Conservation (phyloP, 2,797 vertebrate genomes). For the Gymnothorax javanicus region DNA sequence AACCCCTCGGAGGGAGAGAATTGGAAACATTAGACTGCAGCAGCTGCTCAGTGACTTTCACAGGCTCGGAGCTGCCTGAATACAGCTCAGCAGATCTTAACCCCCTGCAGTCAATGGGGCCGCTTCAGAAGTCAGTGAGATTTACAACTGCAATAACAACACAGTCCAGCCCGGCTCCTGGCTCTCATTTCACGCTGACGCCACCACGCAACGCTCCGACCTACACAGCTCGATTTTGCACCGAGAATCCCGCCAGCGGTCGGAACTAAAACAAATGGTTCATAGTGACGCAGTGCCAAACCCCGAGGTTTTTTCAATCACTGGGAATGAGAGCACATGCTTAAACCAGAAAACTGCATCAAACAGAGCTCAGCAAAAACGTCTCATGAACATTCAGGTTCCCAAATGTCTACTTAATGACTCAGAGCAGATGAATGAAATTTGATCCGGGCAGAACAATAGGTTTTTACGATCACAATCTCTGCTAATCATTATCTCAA, state of each 20-base stretch:
- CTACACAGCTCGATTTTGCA: constrained; percentile 62
- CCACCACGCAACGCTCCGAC: constrained; percentile 61
- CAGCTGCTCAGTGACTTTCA: background rate
- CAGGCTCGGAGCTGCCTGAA: background rate
- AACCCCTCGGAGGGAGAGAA: background rate
- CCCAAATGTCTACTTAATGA: background rate
- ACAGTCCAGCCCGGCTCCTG: constrained; percentile 20
- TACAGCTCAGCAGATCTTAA: background rate
- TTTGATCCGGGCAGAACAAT: background rate
- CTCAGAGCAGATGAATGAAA: background rate
- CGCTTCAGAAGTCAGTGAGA: constrained; percentile 46
- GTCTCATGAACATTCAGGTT: background rate
- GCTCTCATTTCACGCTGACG: constrained; percentile 67
- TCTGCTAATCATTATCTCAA: constrained; percentile 50
- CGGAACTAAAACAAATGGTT: background rate
- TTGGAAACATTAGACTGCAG: background rate
- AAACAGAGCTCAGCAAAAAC: background rate
- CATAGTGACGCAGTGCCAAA: constrained; percentile 39
- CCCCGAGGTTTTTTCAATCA: background rate
- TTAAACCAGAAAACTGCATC: background rate
- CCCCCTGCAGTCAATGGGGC: background rate
- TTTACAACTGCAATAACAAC: constrained; percentile 53
- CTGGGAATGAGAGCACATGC: background rate
- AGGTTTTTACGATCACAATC: constrained; percentile 31
- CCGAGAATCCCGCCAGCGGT: background rate